Percentiles rank a stretch among this genome's conserved stretches.
phyloP scores from a whole-genome alignment of 1,140 invertebrate genomes.

The Leguminivora glycinivorella region DNA sequence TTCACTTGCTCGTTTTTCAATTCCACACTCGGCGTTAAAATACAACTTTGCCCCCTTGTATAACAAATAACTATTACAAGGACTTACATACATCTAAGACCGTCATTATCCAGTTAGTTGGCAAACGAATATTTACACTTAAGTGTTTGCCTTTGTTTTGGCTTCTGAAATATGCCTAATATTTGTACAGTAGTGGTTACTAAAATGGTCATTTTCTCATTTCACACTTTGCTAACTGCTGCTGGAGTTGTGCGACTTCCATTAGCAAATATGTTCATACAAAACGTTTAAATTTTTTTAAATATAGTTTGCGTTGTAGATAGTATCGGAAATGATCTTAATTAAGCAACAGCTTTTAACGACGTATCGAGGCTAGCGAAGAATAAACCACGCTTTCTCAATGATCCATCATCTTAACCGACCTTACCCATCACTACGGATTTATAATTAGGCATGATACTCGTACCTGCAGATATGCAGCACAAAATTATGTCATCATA shows the following conservation, averaged over 20 bases:
- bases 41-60: no score
- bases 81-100: no score
- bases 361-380: neutral
- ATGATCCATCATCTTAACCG: neutral
- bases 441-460: neutral
- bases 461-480: neutral
- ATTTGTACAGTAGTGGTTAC: neutral
- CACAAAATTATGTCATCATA: neutral
- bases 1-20: no score
- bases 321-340: conserved; percentile 19
- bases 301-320: neutral
- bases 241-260: neutral
- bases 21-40: no score
- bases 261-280: neutral
- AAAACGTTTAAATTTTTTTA: neutral
- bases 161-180: neutral
- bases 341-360: conserved; percentile 21
- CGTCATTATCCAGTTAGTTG: no score
- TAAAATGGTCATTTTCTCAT: neutral
- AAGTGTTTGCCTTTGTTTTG: neutral
- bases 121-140: neutral
- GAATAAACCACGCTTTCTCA: conserved; percentile 15
- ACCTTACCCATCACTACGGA: neutral
- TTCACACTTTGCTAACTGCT: neutral
- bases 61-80: no score